Conservation (phyloP, 2,797 vertebrate genomes). For the Onychomys torridus region DNA sequence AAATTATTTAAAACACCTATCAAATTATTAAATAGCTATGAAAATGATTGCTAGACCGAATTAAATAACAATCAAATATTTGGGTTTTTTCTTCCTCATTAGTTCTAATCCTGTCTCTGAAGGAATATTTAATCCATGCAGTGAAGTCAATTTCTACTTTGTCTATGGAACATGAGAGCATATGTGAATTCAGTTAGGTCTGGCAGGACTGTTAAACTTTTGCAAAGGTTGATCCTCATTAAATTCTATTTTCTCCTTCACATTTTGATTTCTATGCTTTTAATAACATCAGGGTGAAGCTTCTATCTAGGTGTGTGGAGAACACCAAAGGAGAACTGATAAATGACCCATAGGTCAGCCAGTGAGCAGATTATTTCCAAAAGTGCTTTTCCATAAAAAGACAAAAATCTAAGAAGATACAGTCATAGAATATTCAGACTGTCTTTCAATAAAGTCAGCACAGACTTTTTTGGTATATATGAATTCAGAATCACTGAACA, state of each 20-base stretch:
- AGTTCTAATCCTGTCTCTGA: constrained; percentile 4
- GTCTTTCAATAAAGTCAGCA: not conserved
- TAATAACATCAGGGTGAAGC: not conserved
- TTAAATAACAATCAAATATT: not conserved
- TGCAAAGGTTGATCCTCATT: not conserved
- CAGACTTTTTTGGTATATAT: not conserved
- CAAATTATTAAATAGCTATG: not conserved
- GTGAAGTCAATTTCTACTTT: not conserved
- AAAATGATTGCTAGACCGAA: constrained; percentile 6
- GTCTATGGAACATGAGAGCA: not conserved
- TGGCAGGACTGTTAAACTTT: not conserved
- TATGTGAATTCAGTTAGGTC: not conserved
- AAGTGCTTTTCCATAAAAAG: not conserved
- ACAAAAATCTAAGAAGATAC: not conserved
- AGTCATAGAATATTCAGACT: not conserved
- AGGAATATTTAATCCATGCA: not conserved
- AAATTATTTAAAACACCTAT: no score
- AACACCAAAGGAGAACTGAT: not conserved
- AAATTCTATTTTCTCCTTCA: not conserved
- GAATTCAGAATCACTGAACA: not conserved
- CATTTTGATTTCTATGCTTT: not conserved
- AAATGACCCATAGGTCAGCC: not conserved
- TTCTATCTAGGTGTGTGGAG: not conserved
- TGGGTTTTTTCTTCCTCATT: not conserved
- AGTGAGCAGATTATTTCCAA: not conserved